Evolutionary conservation across 2,113 vertebrate species (phyloP), one percentile per base, ranked within the genome.

Genomic region (Asarcornis scutulata): DNA sequence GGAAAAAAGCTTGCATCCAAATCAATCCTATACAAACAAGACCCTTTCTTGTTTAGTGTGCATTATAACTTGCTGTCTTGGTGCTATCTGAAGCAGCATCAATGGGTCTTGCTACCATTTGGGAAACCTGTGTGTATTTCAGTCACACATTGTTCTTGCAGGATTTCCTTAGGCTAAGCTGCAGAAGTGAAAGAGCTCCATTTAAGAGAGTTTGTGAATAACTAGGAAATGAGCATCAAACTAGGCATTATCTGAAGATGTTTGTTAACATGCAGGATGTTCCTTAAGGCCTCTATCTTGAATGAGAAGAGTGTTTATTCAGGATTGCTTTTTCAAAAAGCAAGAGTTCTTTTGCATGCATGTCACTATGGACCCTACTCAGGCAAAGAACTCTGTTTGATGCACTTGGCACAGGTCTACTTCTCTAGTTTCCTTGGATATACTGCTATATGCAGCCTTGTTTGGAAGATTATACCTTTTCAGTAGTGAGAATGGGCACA

Each of bases 171-270:
- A 97, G 98, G 98, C 98, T 98, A 97, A 96, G 96, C 79, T 92
- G 88, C 97, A 92, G 96, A 97, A 97, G 96, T 98, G 98, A 98
- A 98, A 98, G 98, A 97, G 94, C 83, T 97, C 91, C 93, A 97
- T 98, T 98, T 98, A 98, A 95, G 96, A 96, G 91, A 93, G 94
- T 89, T 92, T 93, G 94, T 98, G 98, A 97, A 98, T 97, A 97
- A 97, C 75, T 95, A 97, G 97, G 96, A 98, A 98, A 97, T 97
- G 96, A 97, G 98, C 97, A 98, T 98, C 98, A 98, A 97, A 97
- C 97, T 95, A 66, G 64, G 97, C 96, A 97, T 93, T 97, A 98
- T 98, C 97, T 98, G 97, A 98, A 98, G 98, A 97, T 97, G 96
- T 97, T 98, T 98, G 97, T 97, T 98, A 98, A 97, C 94, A 97